Base-by-base conservation (phyloP, 1,140 invertebrate species). In the Ridgeia piscesae region DNA sequence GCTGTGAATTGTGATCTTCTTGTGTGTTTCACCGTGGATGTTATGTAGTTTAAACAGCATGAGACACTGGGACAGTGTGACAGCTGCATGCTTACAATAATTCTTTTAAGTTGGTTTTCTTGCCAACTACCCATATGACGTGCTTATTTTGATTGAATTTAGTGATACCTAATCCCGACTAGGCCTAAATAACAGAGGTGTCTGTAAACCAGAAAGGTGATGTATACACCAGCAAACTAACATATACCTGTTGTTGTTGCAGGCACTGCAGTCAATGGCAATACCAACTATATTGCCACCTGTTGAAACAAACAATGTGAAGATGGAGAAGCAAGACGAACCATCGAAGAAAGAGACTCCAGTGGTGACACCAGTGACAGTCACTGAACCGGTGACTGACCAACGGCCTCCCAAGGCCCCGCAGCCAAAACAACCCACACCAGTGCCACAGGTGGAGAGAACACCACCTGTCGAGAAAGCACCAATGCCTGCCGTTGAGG, bases 191-290 rank as follows among this genome's bases (percentile, higher is more conserved):
- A 42, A 6, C 4, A 42, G 4, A 42, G 11, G 42, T 42, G 4
- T 42, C 11, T 11, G 42, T 42, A 42, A 42, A 42, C 42, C 11
- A 11, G 11, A 42, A 42, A 42, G 42, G 42, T 42, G 42, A 11
- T 42, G 42, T 6, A 11, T 11, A 42, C 42, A 42, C 42, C 42
- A 4, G 11, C 42, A 42, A 4, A 77, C 17, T 77, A 2, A 77
- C 27, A 77, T 8, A 31, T 77, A 27, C 58, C 58, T 31, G 17
- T 77, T 77, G 58, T 31, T 90, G 89, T 90, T 90, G n/a, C 35
- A 42, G 89, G 34, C 17, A 34, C 89, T 34, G 89, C 89, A 90
- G 89, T 35, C 89, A n/a, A n/a, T 42, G 35, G 89, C 89, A 90
- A 27, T n/a, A 90, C 89, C 89, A 17, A 42, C 89, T 34, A 35